Conservation (phyloP, 2,888 invertebrate genomes). For the Epiblema foenella region DNA sequence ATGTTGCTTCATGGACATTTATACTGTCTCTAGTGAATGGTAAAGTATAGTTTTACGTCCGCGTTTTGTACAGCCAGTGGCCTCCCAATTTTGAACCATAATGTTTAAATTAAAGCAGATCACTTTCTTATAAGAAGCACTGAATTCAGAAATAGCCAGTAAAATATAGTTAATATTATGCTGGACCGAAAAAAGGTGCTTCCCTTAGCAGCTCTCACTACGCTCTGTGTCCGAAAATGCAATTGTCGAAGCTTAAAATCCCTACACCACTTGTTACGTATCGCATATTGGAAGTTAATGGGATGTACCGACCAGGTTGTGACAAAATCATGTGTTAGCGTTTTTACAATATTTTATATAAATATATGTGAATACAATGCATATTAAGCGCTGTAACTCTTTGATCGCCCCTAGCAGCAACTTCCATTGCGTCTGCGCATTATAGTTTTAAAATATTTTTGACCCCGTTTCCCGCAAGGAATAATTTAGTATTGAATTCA, state of each 20-base stretch:
- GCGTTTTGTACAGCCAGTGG: too few relatives aligned
- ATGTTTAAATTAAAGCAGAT: too few relatives aligned
- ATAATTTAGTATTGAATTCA: not conserved
- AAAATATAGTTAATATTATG: constrained; percentile 17
- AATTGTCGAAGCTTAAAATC: constrained; percentile 62
- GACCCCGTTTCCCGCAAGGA: not conserved
- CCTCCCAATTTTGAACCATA: too few relatives aligned
- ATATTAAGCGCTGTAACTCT: constrained; percentile 1
- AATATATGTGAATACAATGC: not conserved
- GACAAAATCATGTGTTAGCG: not conserved
- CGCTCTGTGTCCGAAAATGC: constrained; percentile 51
- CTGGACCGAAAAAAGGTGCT: constrained; percentile 6
- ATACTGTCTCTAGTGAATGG: too few relatives aligned
- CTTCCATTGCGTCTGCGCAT: not conserved
- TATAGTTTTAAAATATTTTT: not conserved
- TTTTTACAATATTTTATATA: not conserved
- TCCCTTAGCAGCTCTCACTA: constrained; percentile 20
- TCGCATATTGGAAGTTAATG: constrained; percentile 56
- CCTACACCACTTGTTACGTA: constrained; percentile 58
- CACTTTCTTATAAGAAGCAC: too few relatives aligned
- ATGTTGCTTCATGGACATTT: not conserved
- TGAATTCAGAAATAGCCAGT: not conserved
- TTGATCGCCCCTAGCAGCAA: not conserved
- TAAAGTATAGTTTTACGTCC: too few relatives aligned
- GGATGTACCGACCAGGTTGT: constrained; percentile 49